Evolutionary conservation across 2,113 vertebrate genomes (phyloP).

Genomic region (Climacteris rufus): DNA sequence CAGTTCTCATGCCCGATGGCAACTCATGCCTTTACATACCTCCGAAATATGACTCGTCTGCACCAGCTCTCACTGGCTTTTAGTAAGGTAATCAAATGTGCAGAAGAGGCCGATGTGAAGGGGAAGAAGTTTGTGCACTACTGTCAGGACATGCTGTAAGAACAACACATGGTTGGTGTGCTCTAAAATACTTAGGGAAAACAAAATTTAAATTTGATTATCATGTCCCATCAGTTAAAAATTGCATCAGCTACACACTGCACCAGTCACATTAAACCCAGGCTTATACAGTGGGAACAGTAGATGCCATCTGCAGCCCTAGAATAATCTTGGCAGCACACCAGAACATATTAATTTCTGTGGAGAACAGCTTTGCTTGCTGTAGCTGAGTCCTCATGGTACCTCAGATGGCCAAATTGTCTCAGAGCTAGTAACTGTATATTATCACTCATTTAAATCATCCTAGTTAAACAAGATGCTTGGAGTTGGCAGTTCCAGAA

Average conservation of each 20-base stretch:
- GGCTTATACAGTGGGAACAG: background rate
- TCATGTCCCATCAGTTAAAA: background rate
- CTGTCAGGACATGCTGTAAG: background rate
- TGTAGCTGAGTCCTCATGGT: conserved; percentile 9
- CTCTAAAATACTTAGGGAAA: background rate
- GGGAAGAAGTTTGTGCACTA: background rate
- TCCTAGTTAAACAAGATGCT: background rate
- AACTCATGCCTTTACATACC: background rate
- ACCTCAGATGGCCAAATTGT: conserved; percentile 26
- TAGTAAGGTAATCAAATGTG: background rate
- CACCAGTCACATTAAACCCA: background rate
- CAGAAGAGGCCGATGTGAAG: background rate
- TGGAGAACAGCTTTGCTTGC: background rate
- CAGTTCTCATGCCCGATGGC: background rate
- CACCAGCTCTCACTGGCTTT: background rate
- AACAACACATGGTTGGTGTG: background rate
- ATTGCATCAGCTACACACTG: background rate
- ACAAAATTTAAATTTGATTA: conserved; percentile 1
- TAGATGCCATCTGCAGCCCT: conserved; percentile 40
- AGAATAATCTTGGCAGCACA: conserved; percentile 45
- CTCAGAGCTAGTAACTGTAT: conserved; percentile 40
- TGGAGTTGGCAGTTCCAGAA: background rate
- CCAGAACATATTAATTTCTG: conserved; percentile 20
- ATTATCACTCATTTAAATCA: conserved; percentile 16
- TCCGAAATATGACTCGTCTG: background rate